Base-by-base conservation (phyloP, 64 coral and sea anemone species). In the Montipora foliosa region DNA sequence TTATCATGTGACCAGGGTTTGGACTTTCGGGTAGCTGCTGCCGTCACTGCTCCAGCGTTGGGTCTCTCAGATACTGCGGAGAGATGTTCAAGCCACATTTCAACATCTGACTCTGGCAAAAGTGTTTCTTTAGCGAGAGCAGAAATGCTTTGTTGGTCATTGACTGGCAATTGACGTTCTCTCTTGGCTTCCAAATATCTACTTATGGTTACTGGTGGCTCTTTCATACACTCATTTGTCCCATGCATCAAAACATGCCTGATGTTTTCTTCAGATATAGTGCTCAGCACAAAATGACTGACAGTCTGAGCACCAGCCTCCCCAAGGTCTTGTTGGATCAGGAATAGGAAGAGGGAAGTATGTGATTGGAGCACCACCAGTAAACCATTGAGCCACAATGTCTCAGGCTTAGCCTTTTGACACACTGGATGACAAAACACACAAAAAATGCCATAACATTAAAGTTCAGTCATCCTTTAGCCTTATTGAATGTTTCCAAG, bases 51-150 rank as follows among this genome's bases (percentile, higher is more conserved):
- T 58, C 73, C 91, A 64, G 75, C 55, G 24, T 77, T 75, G 13
- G 74, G n/a, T 20, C 82, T 93, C 20, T 10, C 37, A 1, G 20
- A 14, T 58, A 93, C 82, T 78, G 44, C 52, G 6, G 10, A 17
- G 44, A 93, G 13, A 59, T 93, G 82, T 9, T 87, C 62, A 17
- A 79, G 46, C 82, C 91, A 93, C 81, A 87, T 87, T 67, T n/a
- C 19, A 49, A 93, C 82, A 62, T 93, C 91, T 25, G 87, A 50
- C 77, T 59, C 74, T 24, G 71, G 59, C 57, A 93, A 73, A 67
- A 87, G 81, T 19, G 74, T 59, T 58, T 92, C 67, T 21, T 29
- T 60, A n/a, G 90, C 79, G 37, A 82, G 71, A 49, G 64, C 78
- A 20, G 77, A 79, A 55, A 91, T 80, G 7, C 45, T 80, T 45